Conservation (phyloP, 1,140 invertebrate genomes). For the Trichonephila inaurata region DNA sequence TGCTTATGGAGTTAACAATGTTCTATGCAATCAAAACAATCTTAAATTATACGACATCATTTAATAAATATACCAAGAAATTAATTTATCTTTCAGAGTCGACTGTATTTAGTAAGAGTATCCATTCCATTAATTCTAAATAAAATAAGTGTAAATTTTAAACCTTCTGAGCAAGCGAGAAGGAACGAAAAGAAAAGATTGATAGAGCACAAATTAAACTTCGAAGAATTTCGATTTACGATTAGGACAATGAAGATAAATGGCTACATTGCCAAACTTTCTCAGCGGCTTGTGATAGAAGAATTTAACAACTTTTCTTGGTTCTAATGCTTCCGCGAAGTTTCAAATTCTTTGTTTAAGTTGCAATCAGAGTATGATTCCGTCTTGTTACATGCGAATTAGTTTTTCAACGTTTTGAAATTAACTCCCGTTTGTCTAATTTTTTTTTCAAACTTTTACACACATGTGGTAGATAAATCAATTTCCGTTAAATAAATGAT, state of each 20-base stretch:
- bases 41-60: no score
- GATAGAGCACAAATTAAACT: background rate
- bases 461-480: no score
- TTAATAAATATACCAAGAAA: no score
- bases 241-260: constrained; percentile 26
- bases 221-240: background rate
- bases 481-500: no score
- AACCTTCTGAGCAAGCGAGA: background rate
- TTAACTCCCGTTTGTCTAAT: background rate
- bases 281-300: constrained; percentile 6
- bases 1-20: no score
- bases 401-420: background rate
- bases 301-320: background rate
- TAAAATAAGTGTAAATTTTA: background rate
- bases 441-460: no score
- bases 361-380: background rate
- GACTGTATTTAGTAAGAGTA: no score
- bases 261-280: constrained; percentile 10
- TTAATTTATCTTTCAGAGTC: no score
- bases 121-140: no score
- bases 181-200: background rate
- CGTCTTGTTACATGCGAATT: background rate
- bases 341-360: background rate
- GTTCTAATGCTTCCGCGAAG: background rate
- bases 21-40: no score